Percentiles rank a stretch among this genome's conserved stretches.
phyloP scores from a whole-genome alignment of 2,888 invertebrate species.

The Amblyjoppa proteus region DNA sequence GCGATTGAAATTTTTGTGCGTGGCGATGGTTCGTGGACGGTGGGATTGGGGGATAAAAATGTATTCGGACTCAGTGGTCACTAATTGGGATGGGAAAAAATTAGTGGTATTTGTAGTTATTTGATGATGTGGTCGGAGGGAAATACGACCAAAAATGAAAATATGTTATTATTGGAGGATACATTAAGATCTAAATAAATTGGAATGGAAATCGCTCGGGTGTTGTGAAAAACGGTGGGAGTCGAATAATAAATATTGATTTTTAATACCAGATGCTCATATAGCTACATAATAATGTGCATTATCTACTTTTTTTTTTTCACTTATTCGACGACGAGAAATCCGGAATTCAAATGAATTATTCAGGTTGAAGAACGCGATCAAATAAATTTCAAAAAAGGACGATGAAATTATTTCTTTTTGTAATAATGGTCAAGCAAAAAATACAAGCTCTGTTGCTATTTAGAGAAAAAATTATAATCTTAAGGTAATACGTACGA shows the following conservation, averaged over 20 bases:
- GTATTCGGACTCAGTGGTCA: not conserved
- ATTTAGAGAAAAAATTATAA: not conserved
- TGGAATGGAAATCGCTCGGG: not conserved
- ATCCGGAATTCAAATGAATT: not conserved
- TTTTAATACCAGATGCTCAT: not conserved
- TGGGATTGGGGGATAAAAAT: not conserved
- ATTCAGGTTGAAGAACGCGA: not conserved
- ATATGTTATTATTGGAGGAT: not conserved
- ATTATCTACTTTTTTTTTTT: not conserved
- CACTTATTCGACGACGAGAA: not conserved
- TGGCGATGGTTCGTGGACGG: not conserved
- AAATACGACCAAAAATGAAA: not conserved
- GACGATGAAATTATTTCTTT: not conserved
- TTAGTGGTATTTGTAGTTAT: not conserved
- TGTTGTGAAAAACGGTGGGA: not conserved
- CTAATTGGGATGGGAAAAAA: not conserved
- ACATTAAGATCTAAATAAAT: not conserved
- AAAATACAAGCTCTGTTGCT: not conserved
- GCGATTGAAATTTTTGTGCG: conserved; percentile 1
- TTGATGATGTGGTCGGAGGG: not conserved
- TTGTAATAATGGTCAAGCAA: not conserved
- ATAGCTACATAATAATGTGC: not conserved
- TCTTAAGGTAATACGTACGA: not conserved
- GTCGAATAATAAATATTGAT: not conserved
- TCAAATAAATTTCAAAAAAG: not conserved